These are phyloP conservation scores for Sitta europaea DNA, from an alignment of 2,113 vertebrate species.

Conservation along the genomic window DNA sequence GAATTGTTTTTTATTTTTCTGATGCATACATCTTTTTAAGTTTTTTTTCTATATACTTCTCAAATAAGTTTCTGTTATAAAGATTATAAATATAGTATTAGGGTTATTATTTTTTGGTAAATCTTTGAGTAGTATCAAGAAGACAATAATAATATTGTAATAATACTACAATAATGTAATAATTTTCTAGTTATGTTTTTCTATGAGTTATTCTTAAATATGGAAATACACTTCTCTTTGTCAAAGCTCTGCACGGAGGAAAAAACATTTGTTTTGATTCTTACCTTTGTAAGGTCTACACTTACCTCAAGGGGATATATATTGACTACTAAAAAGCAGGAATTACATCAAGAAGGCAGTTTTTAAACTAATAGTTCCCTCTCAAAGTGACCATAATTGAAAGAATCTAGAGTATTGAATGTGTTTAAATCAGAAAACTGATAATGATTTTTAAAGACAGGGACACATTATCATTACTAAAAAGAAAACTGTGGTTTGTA, in stretches of 20 bases:
- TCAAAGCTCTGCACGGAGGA: background rate
- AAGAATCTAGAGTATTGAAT: background rate
- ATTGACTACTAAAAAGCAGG: background rate
- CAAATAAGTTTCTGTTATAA: background rate
- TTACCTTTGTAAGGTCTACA: background rate
- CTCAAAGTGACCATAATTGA: background rate
- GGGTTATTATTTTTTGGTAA: background rate
- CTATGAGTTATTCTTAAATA: background rate
- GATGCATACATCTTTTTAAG: background rate
- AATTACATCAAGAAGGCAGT: background rate
- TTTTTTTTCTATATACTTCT: background rate
- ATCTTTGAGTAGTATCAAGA: background rate
- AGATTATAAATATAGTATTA: background rate
- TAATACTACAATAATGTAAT: too few relatives aligned
- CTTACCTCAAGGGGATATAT: background rate
- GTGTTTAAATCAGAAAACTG: background rate
- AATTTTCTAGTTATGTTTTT: background rate
- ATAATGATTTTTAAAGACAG: background rate
- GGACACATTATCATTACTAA: background rate
- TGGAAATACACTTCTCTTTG: background rate
- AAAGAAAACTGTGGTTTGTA: background rate
- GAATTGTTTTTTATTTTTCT: fast-evolving
- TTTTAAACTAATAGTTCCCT: background rate
- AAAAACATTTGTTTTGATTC: background rate
- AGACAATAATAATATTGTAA: too few relatives aligned